Percentiles rank a stretch among this genome's conserved stretches.
These are phyloP conservation scores for Eupithecia subfuscata DNA, from an alignment of 2,888 invertebrate species.

Conservation along the genomic window DNA sequence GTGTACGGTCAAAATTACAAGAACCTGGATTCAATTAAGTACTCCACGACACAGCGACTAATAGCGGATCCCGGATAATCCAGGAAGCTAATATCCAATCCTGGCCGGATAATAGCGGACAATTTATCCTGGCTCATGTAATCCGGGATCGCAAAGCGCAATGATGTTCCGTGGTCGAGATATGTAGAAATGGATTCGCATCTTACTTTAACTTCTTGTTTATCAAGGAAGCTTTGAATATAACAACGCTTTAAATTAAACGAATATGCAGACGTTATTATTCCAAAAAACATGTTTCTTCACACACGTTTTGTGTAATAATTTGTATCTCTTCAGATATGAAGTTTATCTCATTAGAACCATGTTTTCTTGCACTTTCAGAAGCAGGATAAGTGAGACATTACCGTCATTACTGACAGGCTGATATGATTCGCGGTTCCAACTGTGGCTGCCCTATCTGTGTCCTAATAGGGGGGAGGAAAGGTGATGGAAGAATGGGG, in stretches of 20 bases:
- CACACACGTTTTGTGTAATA: too few relatives aligned
- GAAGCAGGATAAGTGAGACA: not conserved
- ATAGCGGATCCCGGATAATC: constrained; percentile 7
- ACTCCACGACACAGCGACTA: constrained; percentile 5
- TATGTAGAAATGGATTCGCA: too few relatives aligned
- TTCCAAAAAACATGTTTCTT: not conserved
- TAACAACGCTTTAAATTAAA: not conserved
- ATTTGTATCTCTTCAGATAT: too few relatives aligned
- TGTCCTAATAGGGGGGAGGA: too few relatives aligned
- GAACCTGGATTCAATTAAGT: not conserved
- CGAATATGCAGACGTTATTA: not conserved
- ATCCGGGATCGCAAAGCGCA: constrained; percentile 10
- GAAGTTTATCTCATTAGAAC: not conserved
- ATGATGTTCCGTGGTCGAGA: not conserved
- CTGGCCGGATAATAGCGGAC: constrained; percentile 16
- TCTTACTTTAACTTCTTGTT: too few relatives aligned
- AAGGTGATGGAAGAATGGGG: too few relatives aligned
- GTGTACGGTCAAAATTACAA: not conserved
- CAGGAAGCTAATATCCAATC: constrained; percentile 13
- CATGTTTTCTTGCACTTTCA: not conserved
- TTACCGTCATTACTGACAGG: too few relatives aligned
- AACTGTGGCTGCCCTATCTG: too few relatives aligned
- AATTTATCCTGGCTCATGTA: constrained; percentile 20
- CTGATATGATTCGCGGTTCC: too few relatives aligned
- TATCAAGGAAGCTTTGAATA: too few relatives aligned